Base-by-base conservation (phyloP, 2,113 vertebrate species). In the Conger conger region DNA sequence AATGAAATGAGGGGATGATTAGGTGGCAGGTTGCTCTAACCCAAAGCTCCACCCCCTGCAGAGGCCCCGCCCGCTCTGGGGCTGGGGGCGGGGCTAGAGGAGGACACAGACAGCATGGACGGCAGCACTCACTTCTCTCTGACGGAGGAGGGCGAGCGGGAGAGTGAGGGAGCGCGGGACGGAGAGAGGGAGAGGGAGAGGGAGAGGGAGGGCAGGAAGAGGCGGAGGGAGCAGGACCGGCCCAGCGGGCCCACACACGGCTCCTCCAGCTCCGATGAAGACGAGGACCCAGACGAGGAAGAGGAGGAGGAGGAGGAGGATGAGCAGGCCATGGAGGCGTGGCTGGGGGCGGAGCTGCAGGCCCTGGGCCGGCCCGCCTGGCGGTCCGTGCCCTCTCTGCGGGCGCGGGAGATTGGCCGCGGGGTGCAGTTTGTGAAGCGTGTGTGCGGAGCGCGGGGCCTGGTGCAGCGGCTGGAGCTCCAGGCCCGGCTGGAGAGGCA, bases 81-180 rank as follows among this genome's bases (percentile, higher is more conserved):
- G n/a, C 9, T 27, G 27, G n/a, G 27, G 27, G 68, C 93, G 63
- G 84, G 80, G 0, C 93, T 93, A 18, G 96, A 97, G 54, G 96
- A 97, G 86, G 98, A 99, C 94, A 97, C 97, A 0, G 98, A 99
- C 91, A 99, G 97, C 91, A 97, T 99, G 97, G 98, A 99, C 0
- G 97, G 98, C 91, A 97, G 97, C 0, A 96, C 96, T 0, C 96
- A 96, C 86, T 99, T 96, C 92, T 97, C 96, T 79, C 93, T 98
- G 82, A 97, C 92, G 0, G 97, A 99, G 80, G 97, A 98, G 53
- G 97, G 90, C 9, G 96, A 95, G 2, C 79, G 90, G 84, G 92
- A 94, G 82, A 91, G 91, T 7, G 93, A 93, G 63, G 92, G 60
- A 88, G 78, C 82, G 91, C 91, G 86, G 86, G 89, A n/a, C 86